Evolutionary conservation across 2,113 vertebrate species (phyloP).

Genomic region (Callipepla californica): DNA sequence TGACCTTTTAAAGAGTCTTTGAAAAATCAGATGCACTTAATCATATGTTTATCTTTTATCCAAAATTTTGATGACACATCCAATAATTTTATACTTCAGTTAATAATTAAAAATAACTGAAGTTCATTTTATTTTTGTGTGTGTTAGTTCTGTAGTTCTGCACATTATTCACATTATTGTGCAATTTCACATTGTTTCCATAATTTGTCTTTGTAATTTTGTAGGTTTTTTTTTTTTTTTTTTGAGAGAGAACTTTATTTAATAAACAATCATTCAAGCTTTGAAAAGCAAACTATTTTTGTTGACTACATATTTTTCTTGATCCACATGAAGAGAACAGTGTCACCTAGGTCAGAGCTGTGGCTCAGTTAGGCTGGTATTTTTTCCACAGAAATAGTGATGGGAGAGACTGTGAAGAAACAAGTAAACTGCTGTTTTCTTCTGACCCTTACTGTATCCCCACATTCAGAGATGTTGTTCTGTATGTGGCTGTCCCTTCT

Average conservation of each 20-base stretch:
- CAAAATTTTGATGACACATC: background rate
- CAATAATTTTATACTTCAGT: background rate
- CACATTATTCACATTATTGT: background rate
- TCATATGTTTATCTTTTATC: background rate
- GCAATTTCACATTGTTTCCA: background rate
- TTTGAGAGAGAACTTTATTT: background rate
- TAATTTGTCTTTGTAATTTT: background rate
- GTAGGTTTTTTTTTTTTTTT: no score
- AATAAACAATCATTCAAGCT: background rate
- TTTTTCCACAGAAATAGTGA: background rate
- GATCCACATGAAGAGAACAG: background rate
- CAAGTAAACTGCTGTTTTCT: background rate
- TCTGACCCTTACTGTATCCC: background rate
- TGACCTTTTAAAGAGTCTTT: background rate
- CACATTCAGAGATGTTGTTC: background rate
- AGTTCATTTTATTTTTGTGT: background rate
- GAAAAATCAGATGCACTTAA: background rate
- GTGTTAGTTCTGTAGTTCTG: background rate
- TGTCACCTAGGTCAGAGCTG: background rate
- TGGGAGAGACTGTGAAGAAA: background rate
- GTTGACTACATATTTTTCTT: background rate
- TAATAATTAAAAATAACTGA: background rate
- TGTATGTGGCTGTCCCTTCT: background rate
- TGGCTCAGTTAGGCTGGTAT: background rate
- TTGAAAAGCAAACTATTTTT: background rate